Conservation (phyloP, 2,888 invertebrate genomes). For the Drosophila prolongata region DNA sequence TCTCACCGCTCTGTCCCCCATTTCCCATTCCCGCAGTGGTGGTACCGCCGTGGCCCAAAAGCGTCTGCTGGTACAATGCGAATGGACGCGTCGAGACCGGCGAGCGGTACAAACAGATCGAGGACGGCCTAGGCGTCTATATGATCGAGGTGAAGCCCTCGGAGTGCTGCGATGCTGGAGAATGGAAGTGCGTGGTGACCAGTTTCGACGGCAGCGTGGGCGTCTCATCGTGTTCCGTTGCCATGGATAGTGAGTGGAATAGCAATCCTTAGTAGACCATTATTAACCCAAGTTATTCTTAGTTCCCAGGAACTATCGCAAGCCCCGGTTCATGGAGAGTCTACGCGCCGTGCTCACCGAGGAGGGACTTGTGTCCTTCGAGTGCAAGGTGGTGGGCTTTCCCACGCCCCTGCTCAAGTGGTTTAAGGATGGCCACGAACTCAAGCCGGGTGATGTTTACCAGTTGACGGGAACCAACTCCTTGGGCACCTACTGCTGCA, state of each 20-base stretch:
- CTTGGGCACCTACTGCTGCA: constrained; percentile 94
- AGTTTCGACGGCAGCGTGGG: constrained; percentile 91
- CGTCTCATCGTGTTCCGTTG: constrained; percentile 89
- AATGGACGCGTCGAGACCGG: constrained; percentile 90
- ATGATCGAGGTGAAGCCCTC: constrained; percentile 90
- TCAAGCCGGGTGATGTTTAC: constrained; percentile 96
- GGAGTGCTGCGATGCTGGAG: constrained; percentile 93
- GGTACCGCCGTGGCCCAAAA: constrained; percentile 94
- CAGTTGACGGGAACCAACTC: constrained; percentile 96
- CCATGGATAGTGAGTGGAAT: constrained; percentile 90
- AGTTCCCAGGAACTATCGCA: constrained; percentile 96
- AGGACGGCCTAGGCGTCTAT: constrained; percentile 93
- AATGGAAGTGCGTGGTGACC: constrained; percentile 95
- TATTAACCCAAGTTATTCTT: not conserved
- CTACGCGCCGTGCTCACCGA: constrained; percentile 95
- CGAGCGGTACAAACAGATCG: constrained; percentile 90
- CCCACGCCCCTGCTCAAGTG: constrained; percentile 94
- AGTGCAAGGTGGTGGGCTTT: constrained; percentile 96
- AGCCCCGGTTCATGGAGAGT: constrained; percentile 95
- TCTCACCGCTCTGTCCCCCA: constrained; percentile 5
- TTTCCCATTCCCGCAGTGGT: constrained; percentile 85
- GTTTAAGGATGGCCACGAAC: constrained; percentile 96
- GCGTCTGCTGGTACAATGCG: constrained; percentile 94
- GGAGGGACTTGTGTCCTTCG: constrained; percentile 96
- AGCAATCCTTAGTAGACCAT: not conserved